Conservation (phyloP, 53 echinoderm and acorn worm genomes). For the Hippasteria phrygiana region DNA sequence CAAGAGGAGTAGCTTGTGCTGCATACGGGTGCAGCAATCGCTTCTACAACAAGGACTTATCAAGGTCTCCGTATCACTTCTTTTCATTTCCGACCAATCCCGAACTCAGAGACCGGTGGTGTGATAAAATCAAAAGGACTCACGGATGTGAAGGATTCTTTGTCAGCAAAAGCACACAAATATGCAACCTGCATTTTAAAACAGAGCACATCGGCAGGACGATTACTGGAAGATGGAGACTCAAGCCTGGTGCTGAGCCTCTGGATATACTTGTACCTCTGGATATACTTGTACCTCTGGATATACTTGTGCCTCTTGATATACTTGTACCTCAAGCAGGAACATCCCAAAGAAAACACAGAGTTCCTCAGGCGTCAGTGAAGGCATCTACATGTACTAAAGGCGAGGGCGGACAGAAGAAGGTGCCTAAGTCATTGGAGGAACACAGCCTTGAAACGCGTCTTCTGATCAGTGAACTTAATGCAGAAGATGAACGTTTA, state of each 20-base stretch:
- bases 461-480: too few species aligned
- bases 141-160: slow-evolving; percentile 30
- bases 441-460: too few species aligned
- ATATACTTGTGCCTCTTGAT: too few species aligned
- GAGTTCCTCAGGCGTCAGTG: not conserved
- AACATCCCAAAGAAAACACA: slow-evolving; percentile 10
- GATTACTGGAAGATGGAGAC: slow-evolving; percentile 21
- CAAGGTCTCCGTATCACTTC: slow-evolving; percentile 3
- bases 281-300: too few species aligned
- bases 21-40: slow-evolving; percentile 36
- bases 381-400: not conserved
- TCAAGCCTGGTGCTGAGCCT: slow-evolving; percentile 38
- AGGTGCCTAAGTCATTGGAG: too few species aligned
- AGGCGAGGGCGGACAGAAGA: too few species aligned
- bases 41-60: slow-evolving; percentile 29
- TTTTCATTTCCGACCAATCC: slow-evolving; percentile 7
- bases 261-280: slow-evolving; percentile 1
- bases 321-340: too few species aligned
- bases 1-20: slow-evolving; percentile 37
- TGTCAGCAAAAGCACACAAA: not conserved
- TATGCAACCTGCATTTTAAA: slow-evolving; percentile 19
- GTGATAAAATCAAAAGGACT: not conserved
- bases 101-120: not conserved
- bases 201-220: not conserved
- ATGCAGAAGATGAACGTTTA: too few species aligned